Percentiles rank a stretch among this genome's conserved stretches.
Evolutionary conservation across 2,113 vertebrate species (phyloP).

Genomic region (Holacanthus passer): DNA sequence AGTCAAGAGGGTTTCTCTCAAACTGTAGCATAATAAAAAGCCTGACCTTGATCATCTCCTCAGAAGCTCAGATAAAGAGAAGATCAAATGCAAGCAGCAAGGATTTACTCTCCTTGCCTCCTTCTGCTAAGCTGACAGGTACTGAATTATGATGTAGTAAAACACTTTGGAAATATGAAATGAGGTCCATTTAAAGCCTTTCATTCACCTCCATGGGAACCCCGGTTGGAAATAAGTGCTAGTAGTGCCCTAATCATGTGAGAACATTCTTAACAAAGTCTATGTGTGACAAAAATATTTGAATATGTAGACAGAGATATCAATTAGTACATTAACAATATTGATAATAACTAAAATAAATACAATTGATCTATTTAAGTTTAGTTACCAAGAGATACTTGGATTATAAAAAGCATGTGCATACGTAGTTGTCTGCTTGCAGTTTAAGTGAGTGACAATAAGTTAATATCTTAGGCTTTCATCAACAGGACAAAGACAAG

Average conservation of each 20-base stretch:
- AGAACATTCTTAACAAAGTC: not conserved
- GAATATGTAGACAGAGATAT: not conserved
- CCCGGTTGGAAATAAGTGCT: conserved; percentile 4
- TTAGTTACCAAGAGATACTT: not conserved
- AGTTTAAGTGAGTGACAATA: not conserved
- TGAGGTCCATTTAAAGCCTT: conserved; percentile 21
- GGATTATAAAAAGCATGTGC: not conserved
- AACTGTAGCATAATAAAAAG: conserved; percentile 43
- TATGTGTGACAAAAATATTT: not conserved
- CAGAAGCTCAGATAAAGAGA: conserved; percentile 46
- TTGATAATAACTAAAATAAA: not conserved
- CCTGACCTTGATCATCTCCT: conserved; percentile 67
- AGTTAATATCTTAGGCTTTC: not conserved
- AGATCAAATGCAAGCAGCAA: conserved; percentile 54
- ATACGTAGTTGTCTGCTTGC: not conserved
- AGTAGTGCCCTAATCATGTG: not conserved
- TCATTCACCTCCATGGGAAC: conserved; percentile 18
- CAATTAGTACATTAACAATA: not conserved
- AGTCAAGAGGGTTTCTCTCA: conserved; percentile 21
- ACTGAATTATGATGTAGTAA: conserved; percentile 60
- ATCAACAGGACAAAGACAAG: not conserved
- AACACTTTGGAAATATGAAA: conserved; percentile 51
- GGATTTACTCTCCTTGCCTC: conserved; percentile 35
- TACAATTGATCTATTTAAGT: too few relatives aligned
- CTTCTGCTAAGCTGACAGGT: conserved; percentile 45